Evolutionary conservation across 2,113 vertebrate species (phyloP), one percentile per base, ranked within the genome.

Genomic region (Phylloscopus trochilus): DNA sequence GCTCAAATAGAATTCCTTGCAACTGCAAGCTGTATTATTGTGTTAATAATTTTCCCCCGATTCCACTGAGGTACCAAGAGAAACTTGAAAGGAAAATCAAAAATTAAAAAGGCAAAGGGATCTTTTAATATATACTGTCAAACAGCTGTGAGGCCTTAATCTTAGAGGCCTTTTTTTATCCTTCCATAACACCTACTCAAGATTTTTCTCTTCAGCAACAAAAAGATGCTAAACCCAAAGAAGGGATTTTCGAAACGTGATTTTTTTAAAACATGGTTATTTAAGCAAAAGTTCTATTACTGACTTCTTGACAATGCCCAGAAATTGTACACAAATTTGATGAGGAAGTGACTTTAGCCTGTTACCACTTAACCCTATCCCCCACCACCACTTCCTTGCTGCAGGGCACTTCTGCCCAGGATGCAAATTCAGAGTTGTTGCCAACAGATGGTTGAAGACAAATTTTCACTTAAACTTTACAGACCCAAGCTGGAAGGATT

Each of bases 11-110:
- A 90, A 75, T 69, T 92, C 62, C 68, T 76, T 62, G 49, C 94
- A 92, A 85, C 52, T 59, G 64, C 79, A 89, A 90, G 43, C 43
- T 39, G 15, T 56, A 97, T 55, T 75, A 95, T 92, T 95, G 55
- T 60, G 77, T 89, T 94, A 96, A 78, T 94, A 93, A 91, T 97
- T 96, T 83, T 82, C 59, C 73, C 47, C 66, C 39, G 68, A 67
- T 75, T 89, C 92, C 81, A 82, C 75, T 56, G 93, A 92, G 77
- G 62, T 91, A 94, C 44, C 30, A 68, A 83, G 43, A 93, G 64
- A 94, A 94, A 92, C 93, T 96, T 95, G 95, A 96, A 96, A 96
- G 90, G 79, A 90, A 95, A 94, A 93, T 90, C 43, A 95, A 95
- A 96, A 96, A 96, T 95, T 95, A 84, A 91, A 89, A 86, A 83